Percentiles rank a stretch among this genome's conserved stretches.
phyloP scores from a whole-genome alignment of 2,797 vertebrate genomes.

The Onychomys torridus region DNA sequence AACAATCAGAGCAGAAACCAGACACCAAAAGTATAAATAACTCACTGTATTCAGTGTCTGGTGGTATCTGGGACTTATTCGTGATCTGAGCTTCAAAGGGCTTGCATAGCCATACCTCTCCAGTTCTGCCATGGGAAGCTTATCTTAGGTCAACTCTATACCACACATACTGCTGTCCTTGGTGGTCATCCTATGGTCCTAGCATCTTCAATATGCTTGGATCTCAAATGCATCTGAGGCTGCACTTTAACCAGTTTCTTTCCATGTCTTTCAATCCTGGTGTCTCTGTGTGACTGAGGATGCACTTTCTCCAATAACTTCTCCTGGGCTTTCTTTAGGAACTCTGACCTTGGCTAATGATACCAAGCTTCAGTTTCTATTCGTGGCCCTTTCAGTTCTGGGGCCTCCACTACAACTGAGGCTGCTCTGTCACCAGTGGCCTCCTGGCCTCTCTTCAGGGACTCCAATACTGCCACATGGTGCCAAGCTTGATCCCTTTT shows the following conservation, averaged over 20 bases:
- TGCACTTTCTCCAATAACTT: neutral
- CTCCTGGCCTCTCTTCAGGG: no score
- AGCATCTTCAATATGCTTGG: neutral
- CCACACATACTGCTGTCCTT: neutral
- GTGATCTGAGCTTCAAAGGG: neutral
- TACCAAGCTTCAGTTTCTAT: neutral
- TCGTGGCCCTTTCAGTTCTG: neutral
- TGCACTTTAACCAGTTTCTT: neutral
- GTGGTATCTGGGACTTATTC: neutral
- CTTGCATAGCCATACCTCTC: neutral
- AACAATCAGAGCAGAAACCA: neutral
- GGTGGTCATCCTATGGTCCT: neutral
- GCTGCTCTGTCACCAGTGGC: neutral
- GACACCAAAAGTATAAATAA: neutral
- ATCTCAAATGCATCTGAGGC: neutral
- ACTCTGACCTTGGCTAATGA: neutral
- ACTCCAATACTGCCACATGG: no score
- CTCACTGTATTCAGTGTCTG: neutral
- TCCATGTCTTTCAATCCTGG: neutral
- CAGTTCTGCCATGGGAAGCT: neutral
- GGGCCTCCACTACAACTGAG: neutral
- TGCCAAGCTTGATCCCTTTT: neutral
- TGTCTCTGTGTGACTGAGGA: neutral
- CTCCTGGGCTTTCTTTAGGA: neutral
- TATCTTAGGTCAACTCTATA: neutral